A percentile compares a stretch with the other conserved stretches of the same genome.
These are phyloP conservation scores for Cynaeus angustus DNA, from an alignment of 2,888 invertebrate genomes.

Conservation along the genomic window DNA sequence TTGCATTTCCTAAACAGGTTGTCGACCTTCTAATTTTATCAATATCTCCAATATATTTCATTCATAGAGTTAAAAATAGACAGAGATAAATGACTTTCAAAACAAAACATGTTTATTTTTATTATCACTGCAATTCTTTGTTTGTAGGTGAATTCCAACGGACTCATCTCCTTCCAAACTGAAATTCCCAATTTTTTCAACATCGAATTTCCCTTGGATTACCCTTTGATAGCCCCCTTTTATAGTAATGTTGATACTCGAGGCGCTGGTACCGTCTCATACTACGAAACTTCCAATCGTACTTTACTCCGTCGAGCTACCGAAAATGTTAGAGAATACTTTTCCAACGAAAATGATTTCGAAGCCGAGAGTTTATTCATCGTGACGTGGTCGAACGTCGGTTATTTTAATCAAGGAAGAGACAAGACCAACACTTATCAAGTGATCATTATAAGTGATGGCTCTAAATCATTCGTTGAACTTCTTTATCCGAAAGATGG, in stretches of 20 bases:
- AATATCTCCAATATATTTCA: conserved; percentile 11
- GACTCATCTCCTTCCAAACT: conserved; percentile 91
- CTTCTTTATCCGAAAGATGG: conserved; percentile 91
- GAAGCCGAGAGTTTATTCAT: conserved; percentile 86
- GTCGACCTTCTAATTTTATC: conserved; percentile 32
- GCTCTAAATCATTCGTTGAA: conserved; percentile 87
- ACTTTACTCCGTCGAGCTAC: conserved; percentile 80
- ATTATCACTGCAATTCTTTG: conserved; percentile 7
- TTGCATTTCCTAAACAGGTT: conserved; percentile 17
- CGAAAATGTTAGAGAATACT: conserved; percentile 82
- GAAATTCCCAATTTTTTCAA: conserved; percentile 91
- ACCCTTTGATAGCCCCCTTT: conserved; percentile 91
- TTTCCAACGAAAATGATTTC: conserved; percentile 82
- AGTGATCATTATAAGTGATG: conserved; percentile 82
- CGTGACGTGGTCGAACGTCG: conserved; percentile 93
- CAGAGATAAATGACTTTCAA: conserved; percentile 29
- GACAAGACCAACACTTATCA: conserved; percentile 93
- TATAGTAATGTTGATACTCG: conserved; percentile 93
- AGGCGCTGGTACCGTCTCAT: conserved; percentile 82
- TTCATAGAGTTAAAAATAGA: conserved; percentile 30
- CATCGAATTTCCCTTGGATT: conserved; percentile 90
- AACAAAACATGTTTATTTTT: conserved; percentile 40
- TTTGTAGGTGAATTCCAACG: conserved; percentile 92
- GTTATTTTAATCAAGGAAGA: conserved; percentile 79
- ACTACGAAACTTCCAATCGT: conserved; percentile 79